Percentiles rank a stretch among this genome's conserved stretches.
phyloP scores from a whole-genome alignment of 2,888 invertebrate species.

The Melanargia galathea region DNA sequence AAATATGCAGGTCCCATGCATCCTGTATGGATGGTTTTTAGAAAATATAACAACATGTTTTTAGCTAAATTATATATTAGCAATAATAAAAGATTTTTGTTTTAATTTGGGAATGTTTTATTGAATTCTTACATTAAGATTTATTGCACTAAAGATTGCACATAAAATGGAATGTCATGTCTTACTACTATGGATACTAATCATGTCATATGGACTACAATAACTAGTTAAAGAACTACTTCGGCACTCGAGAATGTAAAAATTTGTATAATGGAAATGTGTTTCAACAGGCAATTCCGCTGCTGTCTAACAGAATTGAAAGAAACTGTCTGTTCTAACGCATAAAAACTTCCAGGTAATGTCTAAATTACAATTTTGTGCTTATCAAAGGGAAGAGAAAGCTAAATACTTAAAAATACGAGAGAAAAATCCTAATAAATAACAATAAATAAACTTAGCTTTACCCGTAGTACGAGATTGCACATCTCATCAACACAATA shows the following conservation, averaged over 20 bases:
- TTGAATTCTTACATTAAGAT: slow-evolving; percentile 23
- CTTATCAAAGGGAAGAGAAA: neutral
- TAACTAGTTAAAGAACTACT: neutral
- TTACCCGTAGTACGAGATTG: too few relatives aligned
- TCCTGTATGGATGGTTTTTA: too few relatives aligned
- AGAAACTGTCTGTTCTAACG: too few relatives aligned
- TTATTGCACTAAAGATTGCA: slow-evolving; percentile 63
- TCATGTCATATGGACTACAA: neutral
- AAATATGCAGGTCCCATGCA: too few relatives aligned
- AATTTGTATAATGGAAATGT: neutral
- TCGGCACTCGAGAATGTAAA: neutral
- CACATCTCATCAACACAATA: too few relatives aligned
- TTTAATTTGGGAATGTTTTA: slow-evolving; percentile 25
- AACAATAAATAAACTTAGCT: neutral
- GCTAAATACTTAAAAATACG: neutral
- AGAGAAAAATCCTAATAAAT: neutral
- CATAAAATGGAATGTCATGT: slow-evolving; percentile 38
- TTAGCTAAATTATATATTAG: neutral
- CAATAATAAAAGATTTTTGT: slow-evolving; percentile 5
- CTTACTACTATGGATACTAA: too few relatives aligned
- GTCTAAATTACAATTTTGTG: slow-evolving; percentile 9
- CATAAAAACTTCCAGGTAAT: neutral
- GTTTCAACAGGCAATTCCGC: too few relatives aligned
- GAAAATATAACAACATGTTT: too few relatives aligned
- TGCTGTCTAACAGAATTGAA: too few relatives aligned